Evolutionary conservation across 2,888 invertebrate species (phyloP).

Genomic region (Athrips mouffetella): DNA sequence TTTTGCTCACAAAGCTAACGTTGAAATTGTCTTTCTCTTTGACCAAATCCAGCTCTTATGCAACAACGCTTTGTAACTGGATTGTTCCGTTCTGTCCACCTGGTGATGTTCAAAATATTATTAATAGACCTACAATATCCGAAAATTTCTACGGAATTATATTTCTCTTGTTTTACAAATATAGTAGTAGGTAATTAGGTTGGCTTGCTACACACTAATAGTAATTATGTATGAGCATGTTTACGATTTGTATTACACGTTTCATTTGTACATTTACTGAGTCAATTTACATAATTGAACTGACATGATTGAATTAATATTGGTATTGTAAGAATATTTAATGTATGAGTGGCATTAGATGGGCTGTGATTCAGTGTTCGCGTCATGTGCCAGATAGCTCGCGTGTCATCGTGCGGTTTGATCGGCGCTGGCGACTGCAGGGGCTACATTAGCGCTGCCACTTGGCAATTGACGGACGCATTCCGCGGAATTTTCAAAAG

Average conservation of each 20-base stretch:
- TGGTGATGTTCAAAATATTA: conserved; percentile 5
- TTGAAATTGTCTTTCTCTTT: conserved; percentile 69
- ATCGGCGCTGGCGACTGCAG: conserved; percentile 39
- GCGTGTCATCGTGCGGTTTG: conserved; percentile 39
- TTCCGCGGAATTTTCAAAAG: conserved; percentile 46
- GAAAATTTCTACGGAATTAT: not conserved
- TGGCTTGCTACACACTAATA: conserved; percentile 12
- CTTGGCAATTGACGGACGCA: conserved; percentile 49
- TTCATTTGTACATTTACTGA: conserved; percentile 6
- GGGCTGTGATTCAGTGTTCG: conserved; percentile 29
- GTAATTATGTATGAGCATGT: conserved; percentile 8
- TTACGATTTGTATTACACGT: conserved; percentile 2
- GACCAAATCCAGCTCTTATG: conserved; percentile 59
- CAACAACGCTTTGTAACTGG: conserved; percentile 58
- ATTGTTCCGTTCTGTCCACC: conserved; percentile 28
- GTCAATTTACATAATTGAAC: conserved; percentile 10
- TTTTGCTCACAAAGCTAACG: conserved; percentile 68
- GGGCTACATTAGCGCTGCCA: conserved; percentile 37
- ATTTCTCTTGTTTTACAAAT: no score
- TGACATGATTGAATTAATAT: conserved; percentile 14
- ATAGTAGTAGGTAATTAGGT: conserved; percentile 16
- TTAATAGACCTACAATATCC: not conserved
- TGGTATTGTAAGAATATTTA: conserved; percentile 1
- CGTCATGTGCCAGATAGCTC: conserved; percentile 40
- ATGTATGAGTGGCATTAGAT: conserved; percentile 7